Evolutionary conservation across 2,113 vertebrate genomes (phyloP).

Genomic region (Bos taurus): DNA sequence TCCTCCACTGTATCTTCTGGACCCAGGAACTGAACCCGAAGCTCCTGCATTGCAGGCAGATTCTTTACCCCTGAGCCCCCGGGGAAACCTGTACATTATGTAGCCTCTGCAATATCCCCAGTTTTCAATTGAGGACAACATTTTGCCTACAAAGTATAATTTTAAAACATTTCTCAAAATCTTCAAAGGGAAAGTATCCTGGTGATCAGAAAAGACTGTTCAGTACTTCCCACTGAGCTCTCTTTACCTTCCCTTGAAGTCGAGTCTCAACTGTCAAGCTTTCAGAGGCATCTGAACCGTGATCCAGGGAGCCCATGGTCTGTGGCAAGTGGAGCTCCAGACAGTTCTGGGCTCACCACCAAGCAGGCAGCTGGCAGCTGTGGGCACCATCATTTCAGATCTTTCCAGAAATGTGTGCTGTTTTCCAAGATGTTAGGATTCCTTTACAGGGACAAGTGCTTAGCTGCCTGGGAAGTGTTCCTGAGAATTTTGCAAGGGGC

Average conservation of each 20-base stretch:
- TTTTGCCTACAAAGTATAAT: background rate
- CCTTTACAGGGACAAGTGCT: background rate
- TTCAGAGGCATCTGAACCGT: background rate
- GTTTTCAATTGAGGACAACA: background rate
- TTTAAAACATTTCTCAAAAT: conserved; percentile 2
- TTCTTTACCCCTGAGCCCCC: background rate
- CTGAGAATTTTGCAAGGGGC: background rate
- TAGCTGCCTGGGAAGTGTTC: background rate
- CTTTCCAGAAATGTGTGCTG: background rate
- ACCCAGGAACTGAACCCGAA: background rate
- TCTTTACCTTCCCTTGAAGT: background rate
- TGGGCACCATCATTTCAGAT: background rate
- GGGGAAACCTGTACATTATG: background rate
- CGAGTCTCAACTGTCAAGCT: background rate
- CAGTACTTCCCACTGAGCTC: background rate
- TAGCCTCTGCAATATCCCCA: background rate
- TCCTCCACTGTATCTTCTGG: background rate
- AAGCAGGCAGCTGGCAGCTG: background rate
- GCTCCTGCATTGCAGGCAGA: background rate
- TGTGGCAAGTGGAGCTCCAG: background rate
- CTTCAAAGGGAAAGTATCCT: background rate
- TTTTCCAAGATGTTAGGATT: background rate
- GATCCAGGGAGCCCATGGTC: background rate
- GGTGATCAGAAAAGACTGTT: background rate
- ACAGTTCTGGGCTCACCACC: background rate